These are phyloP conservation scores for Amphimedon queenslandica DNA, from an alignment of 37 sponge, comb jelly and placozoan genomes.

Conservation along the genomic window DNA sequence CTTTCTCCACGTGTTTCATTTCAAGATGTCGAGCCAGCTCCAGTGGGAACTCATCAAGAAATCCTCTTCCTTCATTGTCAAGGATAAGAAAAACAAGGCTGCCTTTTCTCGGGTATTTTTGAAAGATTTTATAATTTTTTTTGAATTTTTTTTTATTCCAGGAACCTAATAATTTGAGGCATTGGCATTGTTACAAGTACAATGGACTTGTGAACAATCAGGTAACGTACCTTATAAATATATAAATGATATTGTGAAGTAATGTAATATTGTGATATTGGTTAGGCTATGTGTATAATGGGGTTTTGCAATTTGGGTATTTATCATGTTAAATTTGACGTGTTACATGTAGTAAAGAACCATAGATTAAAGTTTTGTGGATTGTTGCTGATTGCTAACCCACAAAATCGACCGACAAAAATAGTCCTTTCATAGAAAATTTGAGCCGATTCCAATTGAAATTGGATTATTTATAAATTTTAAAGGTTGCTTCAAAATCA, in stretches of 20 bases:
- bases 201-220: constrained; percentile 56
- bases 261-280: not conserved
- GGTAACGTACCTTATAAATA: constrained; percentile 8
- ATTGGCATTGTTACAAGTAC: constrained; percentile 60
- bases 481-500: too few species aligned
- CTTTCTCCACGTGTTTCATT: not conserved
- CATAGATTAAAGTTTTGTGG: not conserved
- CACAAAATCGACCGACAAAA: too few species aligned
- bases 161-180: constrained; percentile 72
- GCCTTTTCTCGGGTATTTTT: constrained; percentile 47
- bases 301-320: too few species aligned
- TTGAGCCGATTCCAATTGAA: too few species aligned
- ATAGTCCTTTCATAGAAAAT: too few species aligned
- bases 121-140: not conserved
- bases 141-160: not conserved
- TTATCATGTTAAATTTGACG: too few species aligned
- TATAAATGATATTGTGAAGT: not conserved
- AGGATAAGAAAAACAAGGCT: constrained; percentile 43
- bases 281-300: not conserved
- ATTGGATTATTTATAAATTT: too few species aligned
- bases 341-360: not conserved
- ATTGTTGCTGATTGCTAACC: too few species aligned
- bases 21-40: constrained; percentile 53
- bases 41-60: constrained; percentile 75
- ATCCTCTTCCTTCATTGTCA: constrained; percentile 54